phyloP scores from a whole-genome alignment of 2,888 invertebrate species.

The Leptopilina myrica region DNA sequence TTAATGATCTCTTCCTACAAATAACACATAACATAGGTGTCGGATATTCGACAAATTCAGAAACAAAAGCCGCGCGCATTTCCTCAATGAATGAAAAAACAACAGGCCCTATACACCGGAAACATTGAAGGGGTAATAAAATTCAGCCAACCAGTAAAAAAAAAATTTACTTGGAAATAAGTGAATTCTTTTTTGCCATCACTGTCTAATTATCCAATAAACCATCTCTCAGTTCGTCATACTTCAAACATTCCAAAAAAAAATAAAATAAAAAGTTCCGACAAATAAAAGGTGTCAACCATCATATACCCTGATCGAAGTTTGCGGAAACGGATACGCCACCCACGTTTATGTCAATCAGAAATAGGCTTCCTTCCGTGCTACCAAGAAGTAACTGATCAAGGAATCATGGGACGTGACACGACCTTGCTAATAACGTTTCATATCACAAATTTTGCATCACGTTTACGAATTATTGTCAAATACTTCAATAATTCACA shows the following conservation, averaged over 20 bases:
- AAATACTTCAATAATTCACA: neutral
- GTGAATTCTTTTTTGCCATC: neutral
- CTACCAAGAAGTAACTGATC: conserved; percentile 48
- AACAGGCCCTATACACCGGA: conserved; percentile 1
- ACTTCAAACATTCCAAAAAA: neutral
- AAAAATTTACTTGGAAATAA: neutral
- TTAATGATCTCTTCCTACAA: conserved; percentile 12
- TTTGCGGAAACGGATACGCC: conserved; percentile 64
- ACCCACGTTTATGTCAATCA: conserved; percentile 59
- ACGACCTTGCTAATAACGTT: conserved; percentile 59
- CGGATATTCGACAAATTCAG: neutral
- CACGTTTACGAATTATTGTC: conserved; percentile 41
- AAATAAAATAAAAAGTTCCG: neutral
- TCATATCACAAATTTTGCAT: conserved; percentile 59
- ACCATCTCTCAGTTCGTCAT: neutral
- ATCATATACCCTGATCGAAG: neutral
- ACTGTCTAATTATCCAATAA: neutral
- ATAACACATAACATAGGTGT: neutral
- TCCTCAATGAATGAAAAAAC: conserved; percentile 15
- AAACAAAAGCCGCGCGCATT: neutral
- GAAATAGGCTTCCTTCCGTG: conserved; percentile 50
- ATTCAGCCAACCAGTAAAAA: neutral
- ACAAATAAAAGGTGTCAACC: neutral
- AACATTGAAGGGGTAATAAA: conserved; percentile 20
- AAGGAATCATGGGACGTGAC: conserved; percentile 53